Base-by-base conservation (phyloP, 2,113 vertebrate genomes). In the Alethe castanea region DNA sequence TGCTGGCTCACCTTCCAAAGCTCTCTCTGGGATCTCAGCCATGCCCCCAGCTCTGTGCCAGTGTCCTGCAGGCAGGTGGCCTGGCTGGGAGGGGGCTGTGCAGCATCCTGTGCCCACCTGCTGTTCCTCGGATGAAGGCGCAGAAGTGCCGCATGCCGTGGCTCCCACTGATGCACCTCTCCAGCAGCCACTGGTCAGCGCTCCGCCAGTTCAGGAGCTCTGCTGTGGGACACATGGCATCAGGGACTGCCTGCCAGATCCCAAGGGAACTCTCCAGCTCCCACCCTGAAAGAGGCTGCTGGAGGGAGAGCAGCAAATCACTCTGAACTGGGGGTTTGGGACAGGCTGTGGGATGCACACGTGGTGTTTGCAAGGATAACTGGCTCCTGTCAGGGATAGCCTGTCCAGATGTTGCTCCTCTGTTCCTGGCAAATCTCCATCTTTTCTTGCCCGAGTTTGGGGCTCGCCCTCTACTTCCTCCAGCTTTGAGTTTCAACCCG, bases 131-230 rank as follows among this genome's bases (percentile, higher is more conserved):
- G 90, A 98, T 8, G 50, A 97, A 98, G 84, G 97, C 64, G 2
- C 33, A 81, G 64, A 98, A 97, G 23, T 96, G 95, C 95, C 44
- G 92, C 94, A 98, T 97, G 65, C 97, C 98, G 16, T 96, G 90
- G 94, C 93, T 97, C 12, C 98, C 95, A 0, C 96, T 94, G 83
- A 98, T 79, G 89, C 97, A 98, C 70, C 96, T 97, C 85, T 97
- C 93, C 38, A 98, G 96, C 42, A 98, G 97, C 98, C 98, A 98
- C 76, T 17, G 93, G 65, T 98, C 98, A n/a, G 97, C 96, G 0
- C 67, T 86, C 57, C 48, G 84, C 97, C 97, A 98, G 89, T 96
- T 97, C 93, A 98, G 95, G 92, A 97, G 96, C 23, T 95, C 94
- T 54, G 96, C 98, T 98, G 95, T 65, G 53, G 73, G 89, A 52